Base-by-base conservation (phyloP, 2,797 vertebrate species). In the Poliocrania exsul region DNA sequence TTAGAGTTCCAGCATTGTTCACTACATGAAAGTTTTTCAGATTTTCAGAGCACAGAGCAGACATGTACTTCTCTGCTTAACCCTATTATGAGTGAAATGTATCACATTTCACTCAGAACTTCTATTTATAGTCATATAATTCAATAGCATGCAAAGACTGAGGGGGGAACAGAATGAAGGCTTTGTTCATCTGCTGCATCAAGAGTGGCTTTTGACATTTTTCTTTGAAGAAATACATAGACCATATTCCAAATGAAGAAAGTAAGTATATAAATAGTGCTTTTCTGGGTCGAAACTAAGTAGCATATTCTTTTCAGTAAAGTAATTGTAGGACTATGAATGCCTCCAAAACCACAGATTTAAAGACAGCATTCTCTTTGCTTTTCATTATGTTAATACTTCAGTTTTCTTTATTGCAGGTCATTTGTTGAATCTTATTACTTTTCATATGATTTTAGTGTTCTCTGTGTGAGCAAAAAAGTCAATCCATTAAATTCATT, bases 301-400 rank as follows among this genome's bases (percentile, higher is more conserved):
- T 14, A 66, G 23, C 9, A 16, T 8, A 19, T 82, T 85, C 17
- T 91, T 88, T 66, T 64, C 64, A 70, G 64, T 42, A n/a, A 66
- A 73, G 38, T 66, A 91, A 70, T 62, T 90, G 47, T 46, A 60
- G 85, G 67, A 95, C 86, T 91, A 83, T 38, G 7, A 77, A 82
- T 49, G 58, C 66, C 37, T 91, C 47, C 46, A 86, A 80, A 91
- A 65, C 1, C 25, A 18, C 0, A 88, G 69, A 66, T 87, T 79
- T 92, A 89, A 85, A 54, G 51, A 58, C 38, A 62, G 47, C 38
- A 47, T 75, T 79, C 74, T 87, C 38, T 66, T 93, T 85, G 38
- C 9, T 85, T 66, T 87, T 95, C 60, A 89, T 87, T 93, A 85
- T 89, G 67, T 70, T 95, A 95, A 95, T 95, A 82, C 79, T 87